Evolutionary conservation across 92 coral and sea anemone genomes (phyloP).

Genomic region (Zoanthus sociatus): DNA sequence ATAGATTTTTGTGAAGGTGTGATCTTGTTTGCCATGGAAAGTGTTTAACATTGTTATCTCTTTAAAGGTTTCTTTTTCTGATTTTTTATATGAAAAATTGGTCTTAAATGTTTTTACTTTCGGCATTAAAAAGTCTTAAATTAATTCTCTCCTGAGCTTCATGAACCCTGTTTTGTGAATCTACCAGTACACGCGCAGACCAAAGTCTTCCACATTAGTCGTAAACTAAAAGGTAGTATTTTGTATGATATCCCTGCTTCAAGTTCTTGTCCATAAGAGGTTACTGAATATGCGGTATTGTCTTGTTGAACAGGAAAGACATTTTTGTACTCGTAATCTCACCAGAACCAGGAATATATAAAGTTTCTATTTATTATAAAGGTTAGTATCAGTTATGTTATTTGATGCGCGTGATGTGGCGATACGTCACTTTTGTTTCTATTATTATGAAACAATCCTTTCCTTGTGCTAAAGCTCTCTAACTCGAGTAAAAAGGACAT

Average conservation of each 20-base stretch:
- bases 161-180: background rate
- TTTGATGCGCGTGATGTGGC: background rate
- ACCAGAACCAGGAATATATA: slow-evolving; percentile 96
- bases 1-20: background rate
- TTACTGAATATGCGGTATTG: background rate
- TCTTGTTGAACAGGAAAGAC: slow-evolving; percentile 75
- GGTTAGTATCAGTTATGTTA: slow-evolving; percentile 54
- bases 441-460: too few species aligned
- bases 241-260: background rate
- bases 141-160: background rate
- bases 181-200: too few species aligned
- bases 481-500: too few species aligned
- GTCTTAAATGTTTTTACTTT: too few species aligned
- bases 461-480: too few species aligned
- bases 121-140: too few species aligned
- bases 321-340: slow-evolving; percentile 73
- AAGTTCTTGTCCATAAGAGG: background rate
- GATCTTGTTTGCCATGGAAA: background rate
- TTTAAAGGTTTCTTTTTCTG: too few species aligned
- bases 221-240: too few species aligned
- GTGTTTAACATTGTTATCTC: too few species aligned
- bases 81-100: too few species aligned
- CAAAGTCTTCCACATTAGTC: background rate
- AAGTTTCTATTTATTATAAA: slow-evolving; percentile 83
- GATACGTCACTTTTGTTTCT: too few species aligned